Percentiles rank a stretch among this genome's conserved stretches.
phyloP scores from a whole-genome alignment of 2,797 vertebrate species.

The Distichodus sexfasciatus region DNA sequence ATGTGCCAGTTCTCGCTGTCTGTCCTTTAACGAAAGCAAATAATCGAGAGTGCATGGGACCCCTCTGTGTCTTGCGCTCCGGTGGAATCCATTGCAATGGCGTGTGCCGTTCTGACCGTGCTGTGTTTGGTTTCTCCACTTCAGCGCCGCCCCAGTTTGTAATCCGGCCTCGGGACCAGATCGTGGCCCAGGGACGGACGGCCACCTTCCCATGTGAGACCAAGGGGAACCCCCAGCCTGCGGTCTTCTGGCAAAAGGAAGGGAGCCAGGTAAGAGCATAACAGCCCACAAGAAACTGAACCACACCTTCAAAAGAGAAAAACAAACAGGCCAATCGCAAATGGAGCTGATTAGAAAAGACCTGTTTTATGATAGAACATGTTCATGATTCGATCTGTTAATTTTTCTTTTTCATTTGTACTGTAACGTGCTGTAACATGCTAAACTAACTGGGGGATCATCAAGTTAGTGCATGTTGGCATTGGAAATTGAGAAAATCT shows the following conservation, averaged over 20 bases:
- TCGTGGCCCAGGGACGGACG: slow-evolving; percentile 91
- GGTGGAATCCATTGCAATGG: slow-evolving; percentile 46
- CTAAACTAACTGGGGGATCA: too few species aligned
- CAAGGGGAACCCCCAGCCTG: slow-evolving; percentile 96
- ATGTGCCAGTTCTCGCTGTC: slow-evolving; percentile 52
- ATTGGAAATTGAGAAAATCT: too few species aligned
- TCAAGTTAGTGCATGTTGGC: too few species aligned
- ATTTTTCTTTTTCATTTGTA: too few species aligned
- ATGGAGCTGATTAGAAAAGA: too few species aligned
- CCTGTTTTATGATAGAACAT: too few species aligned
- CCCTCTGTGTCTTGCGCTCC: slow-evolving; percentile 56
- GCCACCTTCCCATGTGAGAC: slow-evolving; percentile 97
- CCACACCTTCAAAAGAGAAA: too few species aligned
- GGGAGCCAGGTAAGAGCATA: slow-evolving; percentile 88
- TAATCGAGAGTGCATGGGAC: slow-evolving; percentile 66
- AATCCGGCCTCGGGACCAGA: slow-evolving; percentile 96
- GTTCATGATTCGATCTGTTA: too few species aligned
- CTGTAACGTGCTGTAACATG: too few species aligned
- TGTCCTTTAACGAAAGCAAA: slow-evolving; percentile 53
- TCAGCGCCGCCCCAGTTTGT: slow-evolving; percentile 97
- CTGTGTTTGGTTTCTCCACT: slow-evolving; percentile 31
- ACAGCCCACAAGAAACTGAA: too few species aligned
- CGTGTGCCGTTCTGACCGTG: not conserved
- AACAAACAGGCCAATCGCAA: too few species aligned
- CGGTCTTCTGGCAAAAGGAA: slow-evolving; percentile 99